Evolutionary conservation across 2,888 invertebrate species (phyloP).

Genomic region (Pristionchus maxplancki): DNA sequence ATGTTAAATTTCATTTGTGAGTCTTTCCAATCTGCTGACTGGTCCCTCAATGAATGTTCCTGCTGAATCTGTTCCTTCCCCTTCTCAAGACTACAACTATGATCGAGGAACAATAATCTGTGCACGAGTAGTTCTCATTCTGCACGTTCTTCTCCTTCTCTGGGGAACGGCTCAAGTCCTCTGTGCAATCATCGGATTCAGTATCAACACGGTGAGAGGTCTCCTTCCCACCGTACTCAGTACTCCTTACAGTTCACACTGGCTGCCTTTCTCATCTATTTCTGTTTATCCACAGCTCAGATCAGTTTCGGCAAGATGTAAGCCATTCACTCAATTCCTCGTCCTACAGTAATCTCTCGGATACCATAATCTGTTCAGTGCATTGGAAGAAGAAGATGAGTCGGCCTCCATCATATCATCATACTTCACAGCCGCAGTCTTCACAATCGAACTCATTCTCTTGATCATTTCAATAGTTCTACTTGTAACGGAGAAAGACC

Average conservation of each 20-base stretch:
- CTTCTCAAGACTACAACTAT: background rate
- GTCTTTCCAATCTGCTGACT: background rate
- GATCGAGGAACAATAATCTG: background rate
- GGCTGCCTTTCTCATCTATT: background rate
- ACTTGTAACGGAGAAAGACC: background rate
- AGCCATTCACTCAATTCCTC: background rate
- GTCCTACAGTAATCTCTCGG: background rate
- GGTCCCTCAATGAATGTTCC: background rate
- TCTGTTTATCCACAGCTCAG: background rate
- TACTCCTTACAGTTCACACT: background rate
- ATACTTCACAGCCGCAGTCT: background rate
- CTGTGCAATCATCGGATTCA: background rate
- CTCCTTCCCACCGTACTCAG: background rate
- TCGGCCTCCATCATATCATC: background rate
- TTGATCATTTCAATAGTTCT: background rate
- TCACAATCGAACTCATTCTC: background rate
- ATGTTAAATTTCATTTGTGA: background rate
- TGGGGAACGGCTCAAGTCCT: background rate
- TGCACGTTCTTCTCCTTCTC: background rate
- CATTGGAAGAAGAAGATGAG: background rate
- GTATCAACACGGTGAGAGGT: background rate
- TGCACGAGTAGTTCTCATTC: background rate
- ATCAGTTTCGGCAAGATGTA: background rate
- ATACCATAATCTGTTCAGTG: background rate
- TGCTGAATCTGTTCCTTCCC: background rate